Evolutionary conservation across 2,888 invertebrate species (phyloP).

Genomic region (Stenodera caucasica): DNA sequence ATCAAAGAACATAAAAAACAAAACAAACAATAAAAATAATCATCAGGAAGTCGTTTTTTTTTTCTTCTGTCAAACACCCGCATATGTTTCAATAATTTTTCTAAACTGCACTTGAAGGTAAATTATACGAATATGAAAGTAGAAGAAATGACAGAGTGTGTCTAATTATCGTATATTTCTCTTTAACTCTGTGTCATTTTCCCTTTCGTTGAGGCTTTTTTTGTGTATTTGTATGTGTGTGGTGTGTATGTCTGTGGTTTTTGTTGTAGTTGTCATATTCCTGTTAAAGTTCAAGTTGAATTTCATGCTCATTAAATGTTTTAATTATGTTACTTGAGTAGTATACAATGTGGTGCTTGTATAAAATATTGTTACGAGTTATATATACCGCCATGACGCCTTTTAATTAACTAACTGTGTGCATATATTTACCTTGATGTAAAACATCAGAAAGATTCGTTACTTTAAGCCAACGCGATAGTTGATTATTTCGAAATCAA

Average conservation of each 20-base stretch:
- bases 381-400: constrained; percentile 14
- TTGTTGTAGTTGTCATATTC: neutral
- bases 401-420: constrained; percentile 21
- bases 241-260: neutral
- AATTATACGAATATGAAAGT: neutral
- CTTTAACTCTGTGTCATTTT: neutral
- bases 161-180: neutral
- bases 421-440: constrained; percentile 1
- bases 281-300: constrained; percentile 29
- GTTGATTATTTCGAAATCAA: neutral
- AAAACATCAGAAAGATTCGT: neutral
- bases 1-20: too few relatives aligned
- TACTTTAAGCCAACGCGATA: neutral
- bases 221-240: neutral
- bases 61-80: neutral
- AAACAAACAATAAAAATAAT: too few relatives aligned
- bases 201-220: neutral
- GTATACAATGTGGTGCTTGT: constrained; percentile 22
- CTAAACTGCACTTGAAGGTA: neutral
- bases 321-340: constrained; percentile 35
- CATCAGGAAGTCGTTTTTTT: neutral
- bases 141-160: neutral
- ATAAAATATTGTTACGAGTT: constrained; percentile 16
- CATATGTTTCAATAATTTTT: neutral
- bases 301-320: constrained; percentile 41